Evolutionary conservation across 2,797 vertebrate species (phyloP).

Genomic region (Lycodopsis pacificus): DNA sequence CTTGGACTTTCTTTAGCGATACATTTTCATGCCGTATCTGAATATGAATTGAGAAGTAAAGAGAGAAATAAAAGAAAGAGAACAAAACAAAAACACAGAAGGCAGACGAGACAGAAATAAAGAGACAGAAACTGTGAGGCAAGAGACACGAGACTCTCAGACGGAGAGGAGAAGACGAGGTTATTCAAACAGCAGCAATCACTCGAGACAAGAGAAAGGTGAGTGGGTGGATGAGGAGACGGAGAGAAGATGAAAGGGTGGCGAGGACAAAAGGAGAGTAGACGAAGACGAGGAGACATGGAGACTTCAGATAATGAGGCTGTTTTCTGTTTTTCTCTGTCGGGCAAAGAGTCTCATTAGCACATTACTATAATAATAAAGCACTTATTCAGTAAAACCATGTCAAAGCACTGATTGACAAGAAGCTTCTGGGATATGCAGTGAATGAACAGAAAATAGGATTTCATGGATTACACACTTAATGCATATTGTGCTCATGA

Average conservation of each 20-base stretch:
- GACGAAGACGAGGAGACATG: neutral
- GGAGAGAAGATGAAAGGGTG: constrained; percentile 17
- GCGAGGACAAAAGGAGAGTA: neutral
- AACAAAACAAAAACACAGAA: constrained; percentile 4
- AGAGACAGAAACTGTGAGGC: neutral
- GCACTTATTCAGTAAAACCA: constrained; percentile 8
- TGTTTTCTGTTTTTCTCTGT: constrained; percentile 9
- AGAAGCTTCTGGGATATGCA: neutral
- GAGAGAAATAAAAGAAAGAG: neutral
- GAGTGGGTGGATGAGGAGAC: constrained; percentile 16
- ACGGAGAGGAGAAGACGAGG: neutral
- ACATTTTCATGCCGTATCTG: neutral
- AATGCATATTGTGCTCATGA: constrained; percentile 8
- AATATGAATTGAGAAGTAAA: neutral
- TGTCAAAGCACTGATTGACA: neutral
- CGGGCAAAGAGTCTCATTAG: constrained; percentile 30
- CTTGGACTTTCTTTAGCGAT: neutral
- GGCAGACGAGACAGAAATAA: constrained; percentile 15
- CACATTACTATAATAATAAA: neutral
- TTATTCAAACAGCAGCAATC: constrained; percentile 31
- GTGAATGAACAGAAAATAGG: constrained; percentile 12
- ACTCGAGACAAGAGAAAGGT: constrained; percentile 2
- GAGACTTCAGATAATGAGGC: constrained; percentile 34
- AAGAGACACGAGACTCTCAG: neutral
- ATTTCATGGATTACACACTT: constrained; percentile 29